Evolutionary conservation across 2,888 invertebrate species (phyloP), one percentile per base, ranked within the genome.

Genomic region (Parnassius smintheus): DNA sequence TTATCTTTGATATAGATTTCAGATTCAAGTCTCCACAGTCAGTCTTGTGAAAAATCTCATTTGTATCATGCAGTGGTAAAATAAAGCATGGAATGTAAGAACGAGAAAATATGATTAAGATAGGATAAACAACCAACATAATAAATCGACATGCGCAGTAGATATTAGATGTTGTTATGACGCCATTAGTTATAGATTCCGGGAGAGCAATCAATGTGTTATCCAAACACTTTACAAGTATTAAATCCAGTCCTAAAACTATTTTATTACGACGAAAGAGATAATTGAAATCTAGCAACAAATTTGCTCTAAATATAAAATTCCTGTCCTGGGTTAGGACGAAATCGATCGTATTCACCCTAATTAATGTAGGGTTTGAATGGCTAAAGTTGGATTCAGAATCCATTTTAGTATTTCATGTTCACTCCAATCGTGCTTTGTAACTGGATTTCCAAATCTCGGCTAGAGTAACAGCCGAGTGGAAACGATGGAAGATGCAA

Each of bases 391-490:
- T 72, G 66, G 72, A 71, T 69, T 75, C 73, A 76, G 67, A 71
- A 72, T 68, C 74, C 73, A 70, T 66, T 66, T 68, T 59, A 13
- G 49, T 88, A 56, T 64, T 61, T 62, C 54, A 66, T 56, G 72
- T 81, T 95, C 95, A 97, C 92, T 97, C 97, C 84, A 97, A 93
- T 70, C 97, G 95, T 74, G 96, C 96, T 92, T 97, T 97, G 94
- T 98, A 98, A 88, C 96, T 97, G 75, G 97, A 97, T 93, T 98
- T 98, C 98, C 98, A 98, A 75, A 98, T 97, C 92, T 98, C 98
- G 70, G 98, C 98, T 71, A 98, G 94, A 91, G 98, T 97, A 45
- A 98, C 98, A 42, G 98, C 97, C 66, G 97, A 97, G 87, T 98
- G 98, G 94, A 98, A 98, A 75, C 98, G 96, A 90, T 98, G 98